These are phyloP conservation scores for Linhomoeus sp. DNA, from an alignment of 2,888 invertebrate genomes.

Conservation along the genomic window DNA sequence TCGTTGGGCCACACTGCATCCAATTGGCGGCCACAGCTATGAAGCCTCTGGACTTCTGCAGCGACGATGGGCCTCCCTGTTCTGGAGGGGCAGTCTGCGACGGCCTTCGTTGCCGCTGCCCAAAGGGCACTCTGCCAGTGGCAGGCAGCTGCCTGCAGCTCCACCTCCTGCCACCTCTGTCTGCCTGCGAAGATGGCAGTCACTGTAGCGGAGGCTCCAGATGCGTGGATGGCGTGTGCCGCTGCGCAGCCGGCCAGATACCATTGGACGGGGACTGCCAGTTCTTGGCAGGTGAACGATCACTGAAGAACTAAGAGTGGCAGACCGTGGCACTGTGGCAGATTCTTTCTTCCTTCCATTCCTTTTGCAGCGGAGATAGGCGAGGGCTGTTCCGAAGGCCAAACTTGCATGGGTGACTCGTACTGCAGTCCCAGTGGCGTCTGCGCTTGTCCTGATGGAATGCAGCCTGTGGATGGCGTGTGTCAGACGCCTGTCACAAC, in stretches of 20 bases:
- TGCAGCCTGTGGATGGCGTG: background rate
- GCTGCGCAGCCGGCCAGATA: constrained; percentile 5
- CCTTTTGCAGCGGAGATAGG: background rate
- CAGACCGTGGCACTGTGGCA: too few relatives aligned
- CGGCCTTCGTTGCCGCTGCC: too few relatives aligned
- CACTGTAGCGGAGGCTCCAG: constrained; percentile 11
- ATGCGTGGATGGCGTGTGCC: constrained; percentile 5
- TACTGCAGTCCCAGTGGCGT: background rate
- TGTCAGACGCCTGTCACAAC: background rate
- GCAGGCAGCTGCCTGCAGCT: too few relatives aligned
- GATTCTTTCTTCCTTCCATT: too few relatives aligned
- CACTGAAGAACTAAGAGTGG: background rate
- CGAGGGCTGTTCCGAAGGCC: constrained; percentile 8
- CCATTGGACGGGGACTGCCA: constrained; percentile 1
- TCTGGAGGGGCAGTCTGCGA: constrained; percentile 10
- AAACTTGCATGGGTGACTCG: constrained; percentile 13
- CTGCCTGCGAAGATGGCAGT: constrained; percentile 11
- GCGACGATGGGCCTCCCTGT: constrained; percentile 7
- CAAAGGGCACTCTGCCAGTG: too few relatives aligned
- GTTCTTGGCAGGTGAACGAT: background rate
- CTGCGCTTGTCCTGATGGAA: background rate
- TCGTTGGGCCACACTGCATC: too few relatives aligned
- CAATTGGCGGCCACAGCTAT: too few relatives aligned
- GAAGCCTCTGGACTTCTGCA: too few relatives aligned
- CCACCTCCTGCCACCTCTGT: background rate